Conservation (phyloP, 1,140 invertebrate species). For the Brachionus manjavacas region DNA sequence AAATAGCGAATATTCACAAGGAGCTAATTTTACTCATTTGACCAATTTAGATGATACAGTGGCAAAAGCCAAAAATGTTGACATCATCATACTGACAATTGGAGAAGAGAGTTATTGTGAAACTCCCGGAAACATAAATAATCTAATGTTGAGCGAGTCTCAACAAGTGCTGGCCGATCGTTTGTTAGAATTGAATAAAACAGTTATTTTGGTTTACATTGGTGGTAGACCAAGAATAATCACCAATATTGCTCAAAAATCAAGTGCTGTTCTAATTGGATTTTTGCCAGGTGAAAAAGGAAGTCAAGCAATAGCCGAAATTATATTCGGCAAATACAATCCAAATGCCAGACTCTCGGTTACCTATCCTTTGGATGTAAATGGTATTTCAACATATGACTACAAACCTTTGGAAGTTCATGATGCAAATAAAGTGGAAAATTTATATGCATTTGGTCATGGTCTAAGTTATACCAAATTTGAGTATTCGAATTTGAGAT, state of each 20-base stretch:
- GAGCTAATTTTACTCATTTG: neutral
- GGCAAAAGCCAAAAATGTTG: neutral
- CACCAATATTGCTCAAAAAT: neutral
- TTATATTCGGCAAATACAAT: neutral
- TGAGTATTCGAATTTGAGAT: neutral
- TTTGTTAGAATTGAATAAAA: neutral
- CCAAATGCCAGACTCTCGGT: neutral
- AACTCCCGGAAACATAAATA: neutral
- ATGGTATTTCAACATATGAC: neutral
- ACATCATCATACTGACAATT: neutral
- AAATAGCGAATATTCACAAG: neutral
- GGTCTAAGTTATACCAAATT: neutral
- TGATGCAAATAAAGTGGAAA: neutral
- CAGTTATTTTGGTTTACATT: neutral
- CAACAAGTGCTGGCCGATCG: neutral
- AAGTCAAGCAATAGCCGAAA: neutral
- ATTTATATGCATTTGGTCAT: neutral
- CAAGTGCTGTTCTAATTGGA: neutral
- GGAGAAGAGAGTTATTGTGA: constrained; percentile 6
- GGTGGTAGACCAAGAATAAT: constrained; percentile 16
- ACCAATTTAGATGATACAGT: neutral
- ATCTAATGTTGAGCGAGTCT: neutral
- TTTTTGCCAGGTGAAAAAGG: constrained; percentile 13
- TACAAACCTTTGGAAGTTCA: neutral
- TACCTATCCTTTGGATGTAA: neutral